Conservation (phyloP, 2,113 vertebrate species). For the Oncorhynchus clarkii region DNA sequence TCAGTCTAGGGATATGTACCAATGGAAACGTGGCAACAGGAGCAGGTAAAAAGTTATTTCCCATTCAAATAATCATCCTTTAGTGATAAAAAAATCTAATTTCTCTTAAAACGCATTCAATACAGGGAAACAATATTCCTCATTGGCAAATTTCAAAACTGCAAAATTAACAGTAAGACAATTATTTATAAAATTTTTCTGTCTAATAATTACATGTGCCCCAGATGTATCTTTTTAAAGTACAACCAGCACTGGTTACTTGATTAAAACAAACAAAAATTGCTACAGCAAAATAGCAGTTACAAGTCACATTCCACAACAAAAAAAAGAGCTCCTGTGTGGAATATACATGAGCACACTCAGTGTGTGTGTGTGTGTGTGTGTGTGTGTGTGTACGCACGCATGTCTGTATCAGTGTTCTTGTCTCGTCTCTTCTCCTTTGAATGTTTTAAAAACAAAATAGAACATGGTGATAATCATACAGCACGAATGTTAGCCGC, state of each 20-base stretch:
- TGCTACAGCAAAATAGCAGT: conserved; percentile 17
- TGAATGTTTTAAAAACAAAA: not conserved
- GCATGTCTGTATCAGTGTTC: not conserved
- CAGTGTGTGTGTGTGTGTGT: too few relatives aligned
- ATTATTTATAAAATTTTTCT: conserved; percentile 57
- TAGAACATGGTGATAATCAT: not conserved
- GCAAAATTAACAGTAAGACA: conserved; percentile 38
- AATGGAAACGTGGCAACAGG: not conserved
- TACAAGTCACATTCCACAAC: conserved; percentile 60
- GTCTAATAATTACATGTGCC: conserved; percentile 32
- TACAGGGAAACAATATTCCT: not conserved
- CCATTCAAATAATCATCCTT: not conserved
- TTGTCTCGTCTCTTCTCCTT: too few relatives aligned
- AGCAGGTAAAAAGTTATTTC: too few relatives aligned
- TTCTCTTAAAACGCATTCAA: conserved; percentile 1
- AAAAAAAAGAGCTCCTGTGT: not conserved
- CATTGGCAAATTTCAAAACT: not conserved
- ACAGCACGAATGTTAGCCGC: too few relatives aligned
- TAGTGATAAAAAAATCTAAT: conserved; percentile 8
- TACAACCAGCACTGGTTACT: conserved; percentile 30
- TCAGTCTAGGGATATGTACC: not conserved
- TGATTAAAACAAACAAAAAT: conserved; percentile 14
- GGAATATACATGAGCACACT: not conserved
- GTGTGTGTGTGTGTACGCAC: too few relatives aligned
- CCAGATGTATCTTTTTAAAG: conserved; percentile 45